Conservation (phyloP, 2,113 vertebrate species). For the Chlorocebus sabaeus region DNA sequence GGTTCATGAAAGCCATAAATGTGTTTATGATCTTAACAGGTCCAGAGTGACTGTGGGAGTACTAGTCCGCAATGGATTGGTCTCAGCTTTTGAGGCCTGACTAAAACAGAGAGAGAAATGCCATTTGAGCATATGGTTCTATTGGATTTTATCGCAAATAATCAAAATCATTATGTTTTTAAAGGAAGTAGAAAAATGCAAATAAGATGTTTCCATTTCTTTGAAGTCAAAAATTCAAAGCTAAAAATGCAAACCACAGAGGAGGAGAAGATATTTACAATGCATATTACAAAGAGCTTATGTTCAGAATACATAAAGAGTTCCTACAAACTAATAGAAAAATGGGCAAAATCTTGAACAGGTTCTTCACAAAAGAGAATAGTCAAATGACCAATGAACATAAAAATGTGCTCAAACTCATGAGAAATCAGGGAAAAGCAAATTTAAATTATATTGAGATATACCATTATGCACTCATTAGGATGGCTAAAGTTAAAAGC, state of each 20-base stretch:
- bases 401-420: background rate
- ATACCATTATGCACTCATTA: background rate
- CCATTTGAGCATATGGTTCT: slow-evolving; percentile 8
- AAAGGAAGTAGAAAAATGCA: background rate
- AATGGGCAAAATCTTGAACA: background rate
- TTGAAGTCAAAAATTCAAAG: slow-evolving; percentile 27
- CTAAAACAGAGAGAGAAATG: background rate
- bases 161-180: background rate
- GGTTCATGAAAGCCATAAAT: background rate
- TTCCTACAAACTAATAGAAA: slow-evolving; percentile 14
- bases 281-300: background rate
- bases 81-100: background rate
- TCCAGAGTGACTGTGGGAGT: background rate
- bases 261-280: background rate
- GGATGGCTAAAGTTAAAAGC: background rate
- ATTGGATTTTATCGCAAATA: slow-evolving; percentile 1
- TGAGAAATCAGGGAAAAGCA: background rate
- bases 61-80: background rate
- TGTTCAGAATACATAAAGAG: background rate
- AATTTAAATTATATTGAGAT: background rate
- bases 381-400: background rate
- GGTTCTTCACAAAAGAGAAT: background rate
- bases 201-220: slow-evolving; percentile 7
- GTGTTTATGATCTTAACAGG: background rate
- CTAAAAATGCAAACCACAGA: background rate